Percentiles rank a stretch among this genome's conserved stretches.
Evolutionary conservation across 2,888 invertebrate genomes (phyloP).

Genomic region (Hemaris fuciformis): DNA sequence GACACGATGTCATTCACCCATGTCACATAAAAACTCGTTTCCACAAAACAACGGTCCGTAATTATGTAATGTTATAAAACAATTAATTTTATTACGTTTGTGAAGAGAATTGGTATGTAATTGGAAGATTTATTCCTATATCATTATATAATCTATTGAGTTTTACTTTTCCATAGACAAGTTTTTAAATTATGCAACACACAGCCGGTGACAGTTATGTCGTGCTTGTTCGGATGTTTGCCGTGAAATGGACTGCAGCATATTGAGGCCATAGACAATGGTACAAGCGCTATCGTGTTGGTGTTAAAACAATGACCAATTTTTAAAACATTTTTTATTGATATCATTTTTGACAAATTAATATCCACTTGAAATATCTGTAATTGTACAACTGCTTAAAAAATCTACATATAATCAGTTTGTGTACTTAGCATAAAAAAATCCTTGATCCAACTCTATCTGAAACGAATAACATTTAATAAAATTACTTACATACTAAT

Average conservation of each 20-base stretch:
- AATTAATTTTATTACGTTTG: neutral
- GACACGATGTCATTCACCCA: conserved; percentile 9
- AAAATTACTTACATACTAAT: no score
- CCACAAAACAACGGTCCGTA: neutral
- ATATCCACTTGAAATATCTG: no score
- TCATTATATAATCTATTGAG: neutral
- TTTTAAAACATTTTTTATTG: no score
- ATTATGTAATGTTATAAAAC: neutral
- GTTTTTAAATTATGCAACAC: conserved; percentile 13
- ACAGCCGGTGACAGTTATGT: conserved; percentile 10
- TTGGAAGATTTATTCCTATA: neutral
- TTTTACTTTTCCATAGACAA: neutral
- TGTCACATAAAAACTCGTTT: neutral
- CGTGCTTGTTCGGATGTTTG: conserved; percentile 10
- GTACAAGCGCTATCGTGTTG: neutral
- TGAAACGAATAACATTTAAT: no score
- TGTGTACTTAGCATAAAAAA: no score
- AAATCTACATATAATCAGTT: no score
- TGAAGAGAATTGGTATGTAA: neutral
- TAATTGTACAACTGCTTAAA: no score
- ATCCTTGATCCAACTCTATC: no score
- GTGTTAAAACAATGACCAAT: neutral
- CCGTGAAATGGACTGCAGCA: conserved; percentile 1
- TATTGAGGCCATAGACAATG: conserved; percentile 9
- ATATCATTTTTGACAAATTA: no score